Evolutionary conservation across 2,797 vertebrate species (phyloP), one percentile per base, ranked within the genome.

Genomic region (Hozukius guyotensis): DNA sequence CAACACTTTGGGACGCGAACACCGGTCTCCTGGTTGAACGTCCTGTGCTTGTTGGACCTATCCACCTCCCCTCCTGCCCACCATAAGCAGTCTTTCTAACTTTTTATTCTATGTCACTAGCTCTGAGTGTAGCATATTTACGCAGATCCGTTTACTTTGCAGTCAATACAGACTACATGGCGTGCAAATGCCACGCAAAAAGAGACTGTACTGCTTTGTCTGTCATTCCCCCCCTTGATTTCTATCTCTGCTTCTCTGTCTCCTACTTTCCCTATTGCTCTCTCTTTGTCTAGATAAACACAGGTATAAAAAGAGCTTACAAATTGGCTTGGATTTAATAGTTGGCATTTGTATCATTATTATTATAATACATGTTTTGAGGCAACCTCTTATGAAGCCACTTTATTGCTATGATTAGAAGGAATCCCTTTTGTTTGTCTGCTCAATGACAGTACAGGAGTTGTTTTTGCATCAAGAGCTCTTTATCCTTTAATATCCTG

Each of bases 401-500:
- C 70, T 57, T 74, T 76, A 71, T 88, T 86, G 63, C 75, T 72
- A 13, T 52, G 75, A 76, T 86, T 78, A 34, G 24, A 2, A 38
- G 22, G 63, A 80, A 86, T 87, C 55, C 49, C 32, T 18, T 74
- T 55, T 78, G 64, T 84, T 88, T 81, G 49, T 49, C 18, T 25
- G 7, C 75, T 86, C 36, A 63, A 4, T 65, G 61, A 65, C 68
- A 68, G 56, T 8, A 42, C 67, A 69, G 10, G 38, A 72, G 68
- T 24, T 63, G 72, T 91, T 91, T 81, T 77, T 89, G 90, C 72
- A 77, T 56, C 31, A 55, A 59, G 16, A 83, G 66, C 42, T 46
- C 64, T 86, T 83, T 53, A 84, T 82, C 72, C 88, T 85, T 85
- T 85, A 88, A 93, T 93, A 89, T 93, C 89, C 91, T 83, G 87